Base-by-base conservation (phyloP, 2,888 invertebrate species). In the Epinotia brunnichana region DNA sequence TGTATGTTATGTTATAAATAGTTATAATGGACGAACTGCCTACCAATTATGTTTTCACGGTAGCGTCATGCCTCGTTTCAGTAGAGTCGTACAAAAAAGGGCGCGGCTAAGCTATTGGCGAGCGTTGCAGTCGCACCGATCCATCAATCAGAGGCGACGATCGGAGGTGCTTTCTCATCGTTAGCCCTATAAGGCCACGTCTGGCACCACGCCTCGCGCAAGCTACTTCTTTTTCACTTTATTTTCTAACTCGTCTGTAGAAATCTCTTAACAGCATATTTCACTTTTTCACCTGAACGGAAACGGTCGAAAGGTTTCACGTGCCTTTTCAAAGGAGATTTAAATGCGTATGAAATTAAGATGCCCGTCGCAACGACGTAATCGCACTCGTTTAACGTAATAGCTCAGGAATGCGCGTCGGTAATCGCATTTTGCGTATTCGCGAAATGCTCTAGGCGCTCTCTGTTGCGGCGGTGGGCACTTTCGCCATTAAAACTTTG, bases 221-320 rank as follows among this genome's bases (percentile, higher is more conserved):
- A 84, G 85, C 87, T 85, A 90, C 90, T 90, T 90, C 90, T 93
- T 92, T 93, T 91, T 88, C 90, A 88, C 88, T 87, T 86, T 85
- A 90, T 91, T 92, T 93, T 92, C 93, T 91, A 93, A 92, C 89
- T 86, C 85, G 90, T 89, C 87, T 83, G 88, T 92, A 93, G 92
- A 93, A 92, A 92, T 91, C 92, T 87, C 84, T 82, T 82, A 87
- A 85, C 88, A 84, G 82, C 90, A 90, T 92, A 90, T 89, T 90
- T 92, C 82, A 87, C 86, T 89, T 89, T 87, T 88, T 86, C 84
- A 85, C 83, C 81, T 79, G 78, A 87, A 88, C 87, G 87, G 88
- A 90, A 90, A 90, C 79, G 77, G 80, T 83, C 80, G 78, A 85
- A 87, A 84, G 81, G 80, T 87, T 88, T 87, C 85, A 86, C 85